These are phyloP conservation scores for Ataeniobius toweri DNA, from an alignment of 2,797 vertebrate species.

Conservation along the genomic window DNA sequence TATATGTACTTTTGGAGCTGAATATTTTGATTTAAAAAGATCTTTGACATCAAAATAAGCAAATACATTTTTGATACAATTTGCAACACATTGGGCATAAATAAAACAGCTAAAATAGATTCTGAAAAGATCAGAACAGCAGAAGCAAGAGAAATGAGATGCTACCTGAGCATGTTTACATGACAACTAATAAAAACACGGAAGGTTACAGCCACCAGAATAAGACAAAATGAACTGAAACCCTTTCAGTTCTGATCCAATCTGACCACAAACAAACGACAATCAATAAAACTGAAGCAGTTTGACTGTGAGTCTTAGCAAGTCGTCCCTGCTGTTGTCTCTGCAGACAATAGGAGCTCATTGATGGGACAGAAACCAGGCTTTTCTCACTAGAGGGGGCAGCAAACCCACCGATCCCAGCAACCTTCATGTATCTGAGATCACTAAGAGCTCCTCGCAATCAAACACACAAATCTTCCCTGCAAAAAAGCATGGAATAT, in stretches of 20 bases:
- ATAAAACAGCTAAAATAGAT: background rate
- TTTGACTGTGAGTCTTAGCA: background rate
- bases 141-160: background rate
- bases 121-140: background rate
- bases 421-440: conserved; percentile 30
- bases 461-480: conserved; percentile 26
- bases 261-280: background rate
- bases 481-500: background rate
- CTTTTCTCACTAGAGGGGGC: conserved; percentile 82
- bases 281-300: background rate
- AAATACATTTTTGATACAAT: background rate
- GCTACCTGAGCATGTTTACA: background rate
- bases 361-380: conserved; percentile 46
- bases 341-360: conserved; percentile 72
- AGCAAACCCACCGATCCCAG: conserved; percentile 61
- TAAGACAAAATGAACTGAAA: background rate
- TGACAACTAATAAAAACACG: background rate
- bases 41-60: background rate
- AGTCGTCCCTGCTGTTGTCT: conserved; percentile 3
- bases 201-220: background rate
- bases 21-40: background rate
- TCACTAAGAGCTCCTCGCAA: conserved; percentile 27
- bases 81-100: too few relatives aligned
- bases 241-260: background rate
- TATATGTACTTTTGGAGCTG: background rate